Base-by-base conservation (phyloP, 37 sponge, comb jelly and placozoan genomes). In the Mnemiopsis leidyi region DNA sequence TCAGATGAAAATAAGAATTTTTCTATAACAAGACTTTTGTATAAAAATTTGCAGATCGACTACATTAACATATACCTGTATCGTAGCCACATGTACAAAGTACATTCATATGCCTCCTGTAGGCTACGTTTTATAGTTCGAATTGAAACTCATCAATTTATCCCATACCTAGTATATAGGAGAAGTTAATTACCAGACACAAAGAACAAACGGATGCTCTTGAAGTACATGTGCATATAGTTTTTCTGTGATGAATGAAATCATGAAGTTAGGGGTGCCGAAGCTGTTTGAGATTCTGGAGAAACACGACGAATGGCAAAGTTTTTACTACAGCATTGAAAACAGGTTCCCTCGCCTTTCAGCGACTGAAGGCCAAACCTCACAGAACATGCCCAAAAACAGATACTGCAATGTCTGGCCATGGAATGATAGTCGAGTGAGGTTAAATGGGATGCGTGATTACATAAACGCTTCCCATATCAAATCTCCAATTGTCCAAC, bases 321-420 rank as follows among this genome's bases (percentile, higher is more conserved):
- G 13, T 48, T 48, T 18, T 48, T 48, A 48, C 61, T 48, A 48
- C 61, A 13, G 13, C 13, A 13, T 48, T 5, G 61, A 48, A 48
- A 48, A 48, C 61, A 48, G 13, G 13, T 48, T 48, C 61, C 61
- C 61, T 48, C 61, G 39, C 29, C 5, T 85, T 0, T 85, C 90
- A 40, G 40, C 61, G 5, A 39, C 90, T 23, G 29, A 39, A 2
- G 90, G 90, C 61, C 23, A 85, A 25, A 28, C 38, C 2, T 3
- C 40, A 20, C 33, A 85, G 39, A 85, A 85, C 90, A 40, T 40
- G 90, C 30, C 33, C 90, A 85, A 85, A 23, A 85, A 85, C 61
- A n/a, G 90, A 0, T 85, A 85, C 26, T 85, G 90, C 36, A 85
- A 85, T 85, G 61, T 85, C 48, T 85, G 90, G 90, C 90, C 90